Percentiles rank a stretch among this genome's conserved stretches.
Conservation (phyloP, 1,140 invertebrate genomes). For the Pseudomyrmex sp. region DNA sequence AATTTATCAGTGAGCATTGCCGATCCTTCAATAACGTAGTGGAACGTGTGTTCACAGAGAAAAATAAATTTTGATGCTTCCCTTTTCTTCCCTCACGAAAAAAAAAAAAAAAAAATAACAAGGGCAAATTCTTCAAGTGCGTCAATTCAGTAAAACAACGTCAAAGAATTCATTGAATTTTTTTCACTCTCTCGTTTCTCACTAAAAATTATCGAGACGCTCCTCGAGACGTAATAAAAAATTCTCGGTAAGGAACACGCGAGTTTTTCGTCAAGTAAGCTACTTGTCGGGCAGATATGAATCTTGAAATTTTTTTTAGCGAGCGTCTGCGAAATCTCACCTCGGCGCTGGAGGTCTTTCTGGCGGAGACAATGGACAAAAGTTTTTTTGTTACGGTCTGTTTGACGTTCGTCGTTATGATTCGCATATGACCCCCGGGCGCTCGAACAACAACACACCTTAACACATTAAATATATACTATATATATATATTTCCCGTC, state of each 20-base stretch:
- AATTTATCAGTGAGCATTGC: neutral
- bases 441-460: neutral
- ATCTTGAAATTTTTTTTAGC: constrained; percentile 26
- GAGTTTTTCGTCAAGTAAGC: neutral
- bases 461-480: neutral
- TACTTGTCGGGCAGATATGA: neutral
- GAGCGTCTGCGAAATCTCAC: constrained; percentile 23
- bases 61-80: neutral
- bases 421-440: constrained; percentile 33
- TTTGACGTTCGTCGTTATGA: constrained; percentile 41
- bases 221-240: neutral
- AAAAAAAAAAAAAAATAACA: neutral
- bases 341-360: constrained; percentile 13
- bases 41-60: neutral
- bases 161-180: neutral
- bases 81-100: neutral
- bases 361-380: constrained; percentile 35
- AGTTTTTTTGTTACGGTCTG: constrained; percentile 45
- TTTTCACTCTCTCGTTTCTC: neutral
- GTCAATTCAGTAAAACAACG: neutral
- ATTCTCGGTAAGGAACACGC: neutral
- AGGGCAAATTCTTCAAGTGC: too few species aligned
- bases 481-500: neutral
- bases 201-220: neutral
- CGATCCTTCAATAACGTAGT: neutral